Conservation (phyloP, 2,888 invertebrate genomes). For the Platycheirus rosarum region DNA sequence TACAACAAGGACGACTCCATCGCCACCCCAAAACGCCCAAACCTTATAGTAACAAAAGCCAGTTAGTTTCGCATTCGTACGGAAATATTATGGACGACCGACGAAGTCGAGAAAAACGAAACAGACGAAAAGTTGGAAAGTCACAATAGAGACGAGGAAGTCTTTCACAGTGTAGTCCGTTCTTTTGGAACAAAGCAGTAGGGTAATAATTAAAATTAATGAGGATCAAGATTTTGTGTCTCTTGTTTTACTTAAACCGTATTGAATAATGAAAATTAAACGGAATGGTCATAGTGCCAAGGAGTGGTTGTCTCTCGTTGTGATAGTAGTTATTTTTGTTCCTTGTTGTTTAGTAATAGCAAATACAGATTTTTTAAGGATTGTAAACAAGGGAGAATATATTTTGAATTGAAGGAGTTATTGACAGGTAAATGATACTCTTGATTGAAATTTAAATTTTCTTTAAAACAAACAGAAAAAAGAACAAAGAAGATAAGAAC, state of each 20-base stretch:
- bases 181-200: constrained; percentile 40
- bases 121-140: constrained; percentile 22
- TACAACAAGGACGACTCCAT: constrained; percentile 7
- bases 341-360: neutral
- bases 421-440: neutral
- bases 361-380: too few relatives aligned
- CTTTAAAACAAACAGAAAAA: too few relatives aligned
- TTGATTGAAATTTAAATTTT: too few relatives aligned
- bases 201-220: constrained; percentile 61
- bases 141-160: constrained; percentile 13
- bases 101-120: neutral
- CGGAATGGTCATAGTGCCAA: constrained; percentile 36
- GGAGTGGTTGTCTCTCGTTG: neutral
- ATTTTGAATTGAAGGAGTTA: too few relatives aligned
- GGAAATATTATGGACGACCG: constrained; percentile 8
- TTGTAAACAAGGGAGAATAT: too few relatives aligned
- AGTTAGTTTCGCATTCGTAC: constrained; percentile 13
- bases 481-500: too few relatives aligned
- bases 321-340: neutral
- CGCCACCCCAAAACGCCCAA: neutral
- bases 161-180: constrained; percentile 20
- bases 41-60: constrained; percentile 13
- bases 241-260: constrained; percentile 51
- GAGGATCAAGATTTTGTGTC: constrained; percentile 52
- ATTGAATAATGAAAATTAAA: constrained; percentile 49